Conservation (phyloP, 2,888 invertebrate genomes). For the Tachystola acroxantha region DNA sequence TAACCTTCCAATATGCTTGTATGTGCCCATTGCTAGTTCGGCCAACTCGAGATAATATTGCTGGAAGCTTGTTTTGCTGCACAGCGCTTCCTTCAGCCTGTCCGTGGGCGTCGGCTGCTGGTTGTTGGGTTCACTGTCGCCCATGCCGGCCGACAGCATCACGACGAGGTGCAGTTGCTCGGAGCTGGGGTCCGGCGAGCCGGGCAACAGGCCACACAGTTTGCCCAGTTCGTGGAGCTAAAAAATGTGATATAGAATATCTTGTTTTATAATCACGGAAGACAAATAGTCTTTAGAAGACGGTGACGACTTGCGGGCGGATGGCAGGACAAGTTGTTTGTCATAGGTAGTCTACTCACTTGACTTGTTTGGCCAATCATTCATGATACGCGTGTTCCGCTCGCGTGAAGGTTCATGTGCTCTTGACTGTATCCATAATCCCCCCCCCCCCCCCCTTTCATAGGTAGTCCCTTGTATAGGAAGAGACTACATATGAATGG, state of each 20-base stretch:
- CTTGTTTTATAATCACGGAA: too few species aligned
- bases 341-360: too few species aligned
- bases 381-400: too few species aligned
- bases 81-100: constrained; percentile 92
- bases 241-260: not conserved
- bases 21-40: constrained; percentile 96
- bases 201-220: constrained; percentile 94
- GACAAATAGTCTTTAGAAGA: not conserved
- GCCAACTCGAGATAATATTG: constrained; percentile 95
- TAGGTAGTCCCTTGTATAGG: too few species aligned
- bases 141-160: constrained; percentile 94
- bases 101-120: constrained; percentile 83
- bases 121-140: constrained; percentile 80
- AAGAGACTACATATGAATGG: too few species aligned
- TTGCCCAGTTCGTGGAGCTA: constrained; percentile 91
- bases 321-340: too few species aligned
- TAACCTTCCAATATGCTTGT: constrained; percentile 92
- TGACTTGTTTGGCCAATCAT: too few species aligned
- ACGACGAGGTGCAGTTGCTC: constrained; percentile 94
- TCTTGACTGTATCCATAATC: too few species aligned
- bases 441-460: too few species aligned
- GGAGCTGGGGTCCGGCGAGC: constrained; percentile 85
- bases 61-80: constrained; percentile 92
- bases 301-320: too few species aligned
- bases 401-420: too few species aligned